Evolutionary conservation across 2,797 vertebrate species (phyloP), one percentile per base, ranked within the genome.

Genomic region (Smutsia gigantea): DNA sequence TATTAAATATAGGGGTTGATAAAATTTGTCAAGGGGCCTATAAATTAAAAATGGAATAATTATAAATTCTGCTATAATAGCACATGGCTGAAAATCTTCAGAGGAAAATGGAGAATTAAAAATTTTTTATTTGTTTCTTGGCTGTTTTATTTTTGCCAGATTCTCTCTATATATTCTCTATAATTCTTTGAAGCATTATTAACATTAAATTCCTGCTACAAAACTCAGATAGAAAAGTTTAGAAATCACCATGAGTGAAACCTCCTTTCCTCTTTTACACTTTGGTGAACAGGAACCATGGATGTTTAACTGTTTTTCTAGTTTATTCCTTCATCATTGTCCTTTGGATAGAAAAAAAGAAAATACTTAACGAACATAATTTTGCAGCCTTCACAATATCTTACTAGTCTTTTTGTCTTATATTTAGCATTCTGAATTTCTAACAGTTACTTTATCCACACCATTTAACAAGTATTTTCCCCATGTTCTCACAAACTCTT

Each of bases 31-130:
- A 91, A 83, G 93, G 82, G 49, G 18, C 27, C 51, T 94, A 31
- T 86, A 91, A 77, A 91, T 85, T 72, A 93, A 93, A 94, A 75
- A 88, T 57, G 53, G 34, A 82, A 85, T 93, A 92, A 91, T 94
- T 82, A 68, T 71, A 82, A 95, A 64, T 90, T 13, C 5, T 84
- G 0, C 91, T 92, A 42, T 79, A 78, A 89, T 63, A 90, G 78
- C 83, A 87, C 31, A 63, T 93, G 69, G 78, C 83, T 84, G 72
- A 77, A 97, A 82, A 79, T 59, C 63, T 96, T 95, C 86, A 78
- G 64, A 93, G 95, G 69, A 51, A 98, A 95, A 59, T 59, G 55
- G 66, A 66, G 46, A 88, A 83, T 83, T 87, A 27, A 19, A n/a
- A 90, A 93, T 63, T 55, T 81, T 63, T 61, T 64, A 21, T 81